A percentile compares a stretch with the other conserved stretches of the same genome.
Evolutionary conservation across 2,113 vertebrate species (phyloP).

Genomic region (Pelecanus crispus): DNA sequence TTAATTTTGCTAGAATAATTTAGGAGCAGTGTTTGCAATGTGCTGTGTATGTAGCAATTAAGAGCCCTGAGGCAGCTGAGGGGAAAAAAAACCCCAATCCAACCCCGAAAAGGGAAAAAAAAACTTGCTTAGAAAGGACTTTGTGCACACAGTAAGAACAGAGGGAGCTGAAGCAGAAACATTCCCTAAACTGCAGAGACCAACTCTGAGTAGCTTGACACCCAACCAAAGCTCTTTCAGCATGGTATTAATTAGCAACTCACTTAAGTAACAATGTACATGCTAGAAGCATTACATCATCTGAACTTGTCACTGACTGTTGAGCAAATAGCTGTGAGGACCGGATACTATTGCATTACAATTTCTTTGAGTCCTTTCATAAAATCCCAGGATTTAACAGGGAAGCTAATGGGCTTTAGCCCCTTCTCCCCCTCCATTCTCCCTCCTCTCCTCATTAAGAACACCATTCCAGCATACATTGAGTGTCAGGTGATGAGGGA

Average conservation of each 20-base stretch:
- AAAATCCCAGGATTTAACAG: neutral
- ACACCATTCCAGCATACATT: neutral
- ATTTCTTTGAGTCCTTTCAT: neutral
- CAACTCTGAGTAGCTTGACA: neutral
- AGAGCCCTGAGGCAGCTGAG: neutral
- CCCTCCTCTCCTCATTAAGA: neutral
- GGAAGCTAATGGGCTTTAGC: neutral
- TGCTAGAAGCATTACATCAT: slow-evolving; percentile 33
- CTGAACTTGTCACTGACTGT: slow-evolving; percentile 1
- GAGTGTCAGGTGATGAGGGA: neutral
- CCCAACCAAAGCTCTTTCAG: slow-evolving; percentile 1
- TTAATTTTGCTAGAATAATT: neutral
- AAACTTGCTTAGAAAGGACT: neutral
- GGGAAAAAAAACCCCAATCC: neutral
- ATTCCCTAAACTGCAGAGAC: neutral
- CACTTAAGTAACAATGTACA: slow-evolving; percentile 15
- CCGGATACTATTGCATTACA: neutral
- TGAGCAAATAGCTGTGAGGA: slow-evolving; percentile 9
- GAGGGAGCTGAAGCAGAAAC: neutral
- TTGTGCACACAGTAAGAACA: neutral
- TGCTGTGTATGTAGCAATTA: neutral
- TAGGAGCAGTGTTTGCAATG: neutral
- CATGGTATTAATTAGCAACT: slow-evolving; percentile 23
- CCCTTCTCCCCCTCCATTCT: neutral
- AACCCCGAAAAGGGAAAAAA: neutral